Evolutionary conservation across 2,113 vertebrate species (phyloP).

Genomic region (Garra rufa): DNA sequence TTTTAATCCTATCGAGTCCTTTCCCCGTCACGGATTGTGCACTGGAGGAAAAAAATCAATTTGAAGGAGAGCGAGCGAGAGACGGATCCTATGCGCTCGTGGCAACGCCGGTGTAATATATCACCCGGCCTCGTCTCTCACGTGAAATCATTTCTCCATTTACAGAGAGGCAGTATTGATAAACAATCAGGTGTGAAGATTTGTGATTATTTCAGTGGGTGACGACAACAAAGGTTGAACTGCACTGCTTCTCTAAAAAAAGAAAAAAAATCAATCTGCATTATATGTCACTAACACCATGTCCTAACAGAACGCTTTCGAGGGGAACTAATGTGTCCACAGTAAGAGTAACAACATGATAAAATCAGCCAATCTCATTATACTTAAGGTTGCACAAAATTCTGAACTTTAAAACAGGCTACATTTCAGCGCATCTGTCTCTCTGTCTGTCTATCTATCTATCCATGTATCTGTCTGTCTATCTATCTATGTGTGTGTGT

Average conservation of each 20-base stretch:
- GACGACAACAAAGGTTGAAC: background rate
- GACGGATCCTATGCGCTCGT: background rate
- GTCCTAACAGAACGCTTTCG: background rate
- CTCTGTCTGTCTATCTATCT: no score
- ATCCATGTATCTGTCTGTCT: no score
- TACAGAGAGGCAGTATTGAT: background rate
- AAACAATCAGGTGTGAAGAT: background rate
- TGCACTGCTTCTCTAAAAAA: background rate
- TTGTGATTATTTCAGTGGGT: background rate
- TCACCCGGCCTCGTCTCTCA: background rate
- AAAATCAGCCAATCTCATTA: background rate
- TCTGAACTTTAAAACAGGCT: no score
- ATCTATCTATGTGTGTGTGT: no score
- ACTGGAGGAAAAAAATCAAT: conserved; percentile 60
- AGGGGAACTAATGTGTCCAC: background rate
- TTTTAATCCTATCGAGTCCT: conserved; percentile 50
- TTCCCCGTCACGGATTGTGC: conserved; percentile 14
- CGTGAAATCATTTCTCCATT: conserved; percentile 19
- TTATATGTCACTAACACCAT: background rate
- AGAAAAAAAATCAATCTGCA: background rate
- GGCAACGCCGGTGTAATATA: background rate
- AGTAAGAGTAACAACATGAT: background rate
- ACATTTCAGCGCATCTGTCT: no score
- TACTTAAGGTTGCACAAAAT: no score
- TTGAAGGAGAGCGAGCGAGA: conserved; percentile 1